A percentile compares a stretch with the other conserved stretches of the same genome.
These are phyloP conservation scores for Sprattus sprattus DNA, from an alignment of 2,113 vertebrate species.

Conservation along the genomic window DNA sequence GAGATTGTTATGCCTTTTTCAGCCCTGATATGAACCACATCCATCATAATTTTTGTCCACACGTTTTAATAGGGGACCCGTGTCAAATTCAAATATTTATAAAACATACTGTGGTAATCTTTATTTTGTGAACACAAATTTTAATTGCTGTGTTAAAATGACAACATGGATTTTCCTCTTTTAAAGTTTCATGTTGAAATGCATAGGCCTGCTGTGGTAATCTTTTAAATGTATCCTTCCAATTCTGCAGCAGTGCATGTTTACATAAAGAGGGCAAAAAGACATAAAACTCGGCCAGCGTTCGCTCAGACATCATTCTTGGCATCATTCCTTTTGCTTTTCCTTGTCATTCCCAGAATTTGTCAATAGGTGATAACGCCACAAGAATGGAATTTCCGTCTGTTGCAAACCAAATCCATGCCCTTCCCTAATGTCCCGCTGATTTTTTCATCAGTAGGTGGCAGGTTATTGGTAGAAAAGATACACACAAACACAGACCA, in stretches of 20 bases:
- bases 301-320: not conserved
- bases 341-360: conserved; percentile 2
- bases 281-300: not conserved
- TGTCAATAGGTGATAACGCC: not conserved
- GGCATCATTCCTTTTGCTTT: not conserved
- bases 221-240: not conserved
- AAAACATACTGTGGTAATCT: conserved; percentile 7
- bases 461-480: not conserved
- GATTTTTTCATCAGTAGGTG: not conserved
- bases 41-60: conserved; percentile 51
- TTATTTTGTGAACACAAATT: conserved; percentile 11
- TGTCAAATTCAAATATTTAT: not conserved
- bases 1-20: conserved; percentile 46
- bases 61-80: conserved; percentile 10
- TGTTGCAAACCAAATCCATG: not conserved
- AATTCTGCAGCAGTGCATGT: conserved; percentile 18
- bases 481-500: not conserved
- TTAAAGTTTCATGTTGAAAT: not conserved
- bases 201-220: not conserved
- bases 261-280: not conserved
- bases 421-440: not conserved
- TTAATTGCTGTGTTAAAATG: conserved; percentile 2
- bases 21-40: conserved; percentile 50
- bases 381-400: conserved; percentile 6
- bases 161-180: conserved; percentile 13